Evolutionary conservation across 2,888 invertebrate genomes (phyloP).

Genomic region (Lamellibrachia columna): DNA sequence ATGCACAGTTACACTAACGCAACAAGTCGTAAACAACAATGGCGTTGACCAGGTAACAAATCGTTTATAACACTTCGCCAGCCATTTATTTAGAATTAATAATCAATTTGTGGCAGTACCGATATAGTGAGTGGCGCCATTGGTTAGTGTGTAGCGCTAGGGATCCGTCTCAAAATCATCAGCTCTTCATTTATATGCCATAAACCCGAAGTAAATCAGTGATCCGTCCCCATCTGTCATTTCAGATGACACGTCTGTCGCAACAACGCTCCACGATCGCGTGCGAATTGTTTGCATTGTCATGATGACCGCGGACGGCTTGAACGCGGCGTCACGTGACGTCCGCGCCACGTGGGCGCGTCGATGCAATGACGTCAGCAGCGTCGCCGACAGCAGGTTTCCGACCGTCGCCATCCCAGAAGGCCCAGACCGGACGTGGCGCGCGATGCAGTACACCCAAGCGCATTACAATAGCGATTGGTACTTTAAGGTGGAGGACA

Average conservation of each 20-base stretch:
- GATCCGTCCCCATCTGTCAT: neutral
- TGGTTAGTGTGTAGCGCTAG: no score
- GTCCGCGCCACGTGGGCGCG: constrained; percentile 96
- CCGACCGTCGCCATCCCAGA: neutral
- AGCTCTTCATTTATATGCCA: neutral
- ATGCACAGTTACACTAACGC: no score
- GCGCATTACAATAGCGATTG: neutral
- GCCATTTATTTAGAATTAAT: no score
- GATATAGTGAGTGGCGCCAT: no score
- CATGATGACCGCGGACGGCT: constrained; percentile 92
- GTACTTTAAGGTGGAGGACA: neutral
- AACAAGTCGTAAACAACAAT: no score
- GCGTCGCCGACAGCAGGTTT: neutral
- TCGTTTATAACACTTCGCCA: no score
- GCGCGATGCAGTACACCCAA: neutral
- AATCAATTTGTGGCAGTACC: no score
- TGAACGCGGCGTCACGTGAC: constrained; percentile 86
- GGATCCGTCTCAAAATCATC: neutral
- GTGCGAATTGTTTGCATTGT: constrained; percentile 95
- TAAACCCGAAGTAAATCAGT: neutral
- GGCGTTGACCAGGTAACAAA: no score
- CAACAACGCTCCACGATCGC: constrained; percentile 73
- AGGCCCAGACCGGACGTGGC: neutral
- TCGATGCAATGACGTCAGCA: constrained; percentile 70
- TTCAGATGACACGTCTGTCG: constrained; percentile 46